Evolutionary conservation across 2,797 vertebrate species (phyloP).

Genomic region (Mionectes olivaceus): DNA sequence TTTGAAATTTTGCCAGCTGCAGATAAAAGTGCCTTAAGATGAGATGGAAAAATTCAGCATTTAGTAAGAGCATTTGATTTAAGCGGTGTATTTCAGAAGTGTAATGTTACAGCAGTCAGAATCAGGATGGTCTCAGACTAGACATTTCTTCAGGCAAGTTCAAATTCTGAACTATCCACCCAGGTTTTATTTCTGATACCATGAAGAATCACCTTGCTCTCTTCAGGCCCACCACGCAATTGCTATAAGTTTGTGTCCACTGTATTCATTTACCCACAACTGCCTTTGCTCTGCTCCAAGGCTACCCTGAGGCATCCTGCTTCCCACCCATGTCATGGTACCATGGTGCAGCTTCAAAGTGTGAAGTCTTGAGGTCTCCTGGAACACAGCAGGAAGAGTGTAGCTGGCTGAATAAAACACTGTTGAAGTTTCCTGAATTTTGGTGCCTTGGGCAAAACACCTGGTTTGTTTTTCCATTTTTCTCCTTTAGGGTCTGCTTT

Average conservation of each 20-base stretch:
- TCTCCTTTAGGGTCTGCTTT: conserved; percentile 10
- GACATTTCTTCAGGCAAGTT: neutral
- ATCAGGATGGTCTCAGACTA: neutral
- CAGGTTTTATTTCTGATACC: neutral
- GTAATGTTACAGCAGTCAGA: neutral
- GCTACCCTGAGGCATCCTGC: conserved; percentile 56
- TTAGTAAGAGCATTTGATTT: neutral
- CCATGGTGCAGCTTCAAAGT: conserved; percentile 36
- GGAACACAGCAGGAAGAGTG: neutral
- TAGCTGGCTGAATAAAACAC: conserved; percentile 50
- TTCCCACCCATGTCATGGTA: neutral
- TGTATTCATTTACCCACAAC: conserved; percentile 44
- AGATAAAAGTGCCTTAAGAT: neutral
- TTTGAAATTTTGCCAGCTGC: neutral
- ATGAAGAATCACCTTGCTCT: neutral
- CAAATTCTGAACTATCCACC: neutral
- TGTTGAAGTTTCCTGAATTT: conserved; percentile 12
- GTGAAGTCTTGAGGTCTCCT: conserved; percentile 28
- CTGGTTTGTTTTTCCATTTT: conserved; percentile 6
- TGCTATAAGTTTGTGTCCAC: conserved; percentile 24
- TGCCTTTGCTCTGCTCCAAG: conserved; percentile 53
- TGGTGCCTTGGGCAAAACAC: conserved; percentile 33
- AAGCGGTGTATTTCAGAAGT: neutral
- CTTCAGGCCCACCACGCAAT: neutral
- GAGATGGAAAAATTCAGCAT: neutral